Conservation (phyloP, 2,113 vertebrate genomes). For the Corythaixoides concolor region DNA sequence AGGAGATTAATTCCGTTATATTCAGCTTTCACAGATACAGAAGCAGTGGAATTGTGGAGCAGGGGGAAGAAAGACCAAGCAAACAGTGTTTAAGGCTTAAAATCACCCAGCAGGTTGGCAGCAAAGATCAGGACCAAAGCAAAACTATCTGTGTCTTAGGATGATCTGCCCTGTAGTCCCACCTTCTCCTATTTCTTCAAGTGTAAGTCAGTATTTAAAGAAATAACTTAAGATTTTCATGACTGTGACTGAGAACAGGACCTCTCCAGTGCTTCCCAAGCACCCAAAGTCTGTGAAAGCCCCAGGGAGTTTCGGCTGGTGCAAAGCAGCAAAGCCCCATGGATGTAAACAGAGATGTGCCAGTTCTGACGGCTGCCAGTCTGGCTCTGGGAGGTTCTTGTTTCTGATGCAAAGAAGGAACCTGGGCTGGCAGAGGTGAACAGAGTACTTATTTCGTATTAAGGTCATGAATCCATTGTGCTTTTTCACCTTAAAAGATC, state of each 20-base stretch:
- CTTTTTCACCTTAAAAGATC: neutral
- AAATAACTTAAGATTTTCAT: neutral
- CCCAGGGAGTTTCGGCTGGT: neutral
- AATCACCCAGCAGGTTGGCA: neutral
- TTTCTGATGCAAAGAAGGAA: neutral
- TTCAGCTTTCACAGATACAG: neutral
- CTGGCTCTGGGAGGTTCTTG: neutral
- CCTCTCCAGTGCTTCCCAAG: neutral
- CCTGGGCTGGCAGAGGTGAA: neutral
- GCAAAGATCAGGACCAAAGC: neutral
- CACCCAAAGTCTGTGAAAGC: neutral
- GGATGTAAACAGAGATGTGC: neutral
- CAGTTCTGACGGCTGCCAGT: neutral
- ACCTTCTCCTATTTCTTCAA: neutral
- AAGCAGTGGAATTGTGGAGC: neutral
- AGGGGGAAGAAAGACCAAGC: neutral
- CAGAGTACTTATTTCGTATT: neutral
- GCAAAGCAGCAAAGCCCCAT: neutral
- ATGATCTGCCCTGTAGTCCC: neutral
- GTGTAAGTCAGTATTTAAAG: neutral
- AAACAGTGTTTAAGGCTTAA: neutral
- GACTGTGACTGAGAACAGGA: neutral
- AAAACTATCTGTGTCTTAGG: neutral
- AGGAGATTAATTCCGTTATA: neutral
- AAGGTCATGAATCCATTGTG: neutral